A percentile compares a stretch with the other conserved stretches of the same genome.
phyloP scores from a whole-genome alignment of 2,113 vertebrate genomes.

The Saccopteryx bilineata region DNA sequence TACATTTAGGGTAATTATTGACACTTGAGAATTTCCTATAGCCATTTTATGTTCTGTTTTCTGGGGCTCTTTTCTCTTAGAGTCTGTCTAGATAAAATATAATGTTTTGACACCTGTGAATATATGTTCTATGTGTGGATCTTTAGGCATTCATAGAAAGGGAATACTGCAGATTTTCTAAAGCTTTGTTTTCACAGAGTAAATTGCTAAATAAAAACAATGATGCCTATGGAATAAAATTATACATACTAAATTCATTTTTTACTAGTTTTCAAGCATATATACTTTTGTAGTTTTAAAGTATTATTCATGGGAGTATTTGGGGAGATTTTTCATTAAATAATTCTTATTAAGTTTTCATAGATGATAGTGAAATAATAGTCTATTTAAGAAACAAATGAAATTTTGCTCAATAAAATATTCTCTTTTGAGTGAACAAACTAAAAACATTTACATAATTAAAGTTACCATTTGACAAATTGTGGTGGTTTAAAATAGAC shows the following conservation, averaged over 20 bases:
- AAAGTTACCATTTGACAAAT: background rate
- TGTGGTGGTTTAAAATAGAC: background rate
- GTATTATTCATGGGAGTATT: background rate
- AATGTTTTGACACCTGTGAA: background rate
- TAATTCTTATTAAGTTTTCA: constrained; percentile 22
- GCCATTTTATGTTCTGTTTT: no score
- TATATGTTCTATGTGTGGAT: background rate
- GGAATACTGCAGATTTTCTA: background rate
- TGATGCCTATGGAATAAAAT: background rate
- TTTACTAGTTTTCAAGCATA: background rate
- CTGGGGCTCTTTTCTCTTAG: background rate
- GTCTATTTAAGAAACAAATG: background rate
- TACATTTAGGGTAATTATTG: no score
- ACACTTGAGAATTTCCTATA: no score
- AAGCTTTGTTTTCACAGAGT: background rate
- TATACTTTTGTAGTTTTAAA: background rate
- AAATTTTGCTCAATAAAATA: background rate
- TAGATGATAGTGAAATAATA: background rate
- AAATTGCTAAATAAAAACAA: constrained; percentile 17
- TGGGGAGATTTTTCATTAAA: background rate
- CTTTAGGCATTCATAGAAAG: background rate
- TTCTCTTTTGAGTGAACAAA: background rate
- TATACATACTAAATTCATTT: background rate
- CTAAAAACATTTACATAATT: background rate
- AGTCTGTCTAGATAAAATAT: background rate